Conservation (phyloP, 37 sponge, comb jelly and placozoan genomes). For the Theonella swinhoei region DNA sequence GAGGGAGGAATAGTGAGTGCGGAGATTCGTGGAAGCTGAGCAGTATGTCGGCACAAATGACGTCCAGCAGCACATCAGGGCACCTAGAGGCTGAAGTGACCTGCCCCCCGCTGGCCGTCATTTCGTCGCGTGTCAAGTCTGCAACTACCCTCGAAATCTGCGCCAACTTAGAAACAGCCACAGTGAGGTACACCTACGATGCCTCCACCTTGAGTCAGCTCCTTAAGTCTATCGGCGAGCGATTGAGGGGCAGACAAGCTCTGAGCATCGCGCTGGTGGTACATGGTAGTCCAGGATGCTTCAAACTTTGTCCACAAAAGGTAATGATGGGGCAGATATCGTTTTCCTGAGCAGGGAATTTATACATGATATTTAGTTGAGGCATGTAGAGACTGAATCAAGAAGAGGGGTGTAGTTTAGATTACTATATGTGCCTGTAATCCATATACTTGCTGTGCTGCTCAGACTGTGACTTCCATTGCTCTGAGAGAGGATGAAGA, state of each 20-base stretch:
- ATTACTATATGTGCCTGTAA: too few species aligned
- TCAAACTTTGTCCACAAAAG: conserved; percentile 65
- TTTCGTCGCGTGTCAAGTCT: conserved; percentile 58
- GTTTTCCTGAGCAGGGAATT: neutral
- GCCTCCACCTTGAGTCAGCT: conserved; percentile 53
- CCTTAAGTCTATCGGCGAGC: conserved; percentile 45
- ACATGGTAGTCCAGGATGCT: conserved; percentile 67
- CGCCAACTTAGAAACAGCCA: conserved; percentile 62
- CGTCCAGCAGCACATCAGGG: neutral
- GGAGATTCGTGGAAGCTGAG: too few species aligned
- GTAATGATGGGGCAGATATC: conserved; percentile 3
- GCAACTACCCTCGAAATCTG: conserved; percentile 17
- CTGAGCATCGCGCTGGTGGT: conserved; percentile 72
- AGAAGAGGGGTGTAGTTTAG: neutral
- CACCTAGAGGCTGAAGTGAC: neutral
- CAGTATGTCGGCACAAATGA: neutral
- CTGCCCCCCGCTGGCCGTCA: conserved; percentile 58
- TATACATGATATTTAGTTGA: neutral
- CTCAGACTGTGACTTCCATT: conserved; percentile 35
- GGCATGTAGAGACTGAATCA: neutral
- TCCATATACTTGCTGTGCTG: too few species aligned
- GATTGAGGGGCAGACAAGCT: conserved; percentile 59
- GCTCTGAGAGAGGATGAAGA: conserved; percentile 64
- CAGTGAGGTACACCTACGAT: conserved; percentile 81
- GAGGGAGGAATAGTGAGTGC: too few species aligned